Evolutionary conservation across 1,140 invertebrate genomes (phyloP).

Genomic region (Monomorium pharaonis): DNA sequence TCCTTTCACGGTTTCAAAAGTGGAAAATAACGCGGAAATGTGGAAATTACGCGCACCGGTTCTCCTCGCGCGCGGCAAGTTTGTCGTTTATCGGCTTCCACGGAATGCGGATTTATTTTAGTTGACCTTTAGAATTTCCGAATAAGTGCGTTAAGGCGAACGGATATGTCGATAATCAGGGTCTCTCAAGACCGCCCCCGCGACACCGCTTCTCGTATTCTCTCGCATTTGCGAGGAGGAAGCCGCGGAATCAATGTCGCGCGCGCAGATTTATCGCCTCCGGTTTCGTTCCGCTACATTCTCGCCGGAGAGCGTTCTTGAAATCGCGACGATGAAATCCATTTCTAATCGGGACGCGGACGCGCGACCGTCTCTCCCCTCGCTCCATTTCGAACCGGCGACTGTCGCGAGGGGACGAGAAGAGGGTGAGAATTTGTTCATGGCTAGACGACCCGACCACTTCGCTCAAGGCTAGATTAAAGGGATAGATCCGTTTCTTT

Average conservation of each 20-base stretch:
- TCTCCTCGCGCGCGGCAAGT: slow-evolving; percentile 13
- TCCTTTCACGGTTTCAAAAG: background rate
- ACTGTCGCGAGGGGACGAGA: slow-evolving; percentile 52
- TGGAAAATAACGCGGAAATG: slow-evolving; percentile 39
- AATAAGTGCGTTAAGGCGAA: slow-evolving; percentile 54
- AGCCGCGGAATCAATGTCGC: slow-evolving; percentile 38
- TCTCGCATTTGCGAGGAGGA: slow-evolving; percentile 38
- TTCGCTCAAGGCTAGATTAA: slow-evolving; percentile 71
- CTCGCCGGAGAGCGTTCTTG: slow-evolving; percentile 22
- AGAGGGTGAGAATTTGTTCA: slow-evolving; percentile 56
- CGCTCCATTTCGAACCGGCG: slow-evolving; percentile 48
- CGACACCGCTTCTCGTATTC: slow-evolving; percentile 4
- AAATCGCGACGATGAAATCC: slow-evolving; percentile 47
- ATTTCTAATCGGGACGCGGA: slow-evolving; percentile 37
- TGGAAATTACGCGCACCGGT: no score
- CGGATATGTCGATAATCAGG: slow-evolving; percentile 52
- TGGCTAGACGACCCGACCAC: slow-evolving; percentile 41
- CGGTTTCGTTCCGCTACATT: slow-evolving; percentile 14
- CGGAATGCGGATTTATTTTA: slow-evolving; percentile 29
- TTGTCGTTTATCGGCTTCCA: slow-evolving; percentile 15
- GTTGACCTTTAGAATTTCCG: slow-evolving; percentile 56
- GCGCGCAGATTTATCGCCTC: slow-evolving; percentile 44
- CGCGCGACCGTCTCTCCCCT: slow-evolving; percentile 28
- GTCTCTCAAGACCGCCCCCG: slow-evolving; percentile 42
- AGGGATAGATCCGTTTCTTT: slow-evolving; percentile 68